Evolutionary conservation across 1,140 invertebrate species (phyloP), one percentile per base, ranked within the genome.

Genomic region (Maconellicoccus hirsutus): DNA sequence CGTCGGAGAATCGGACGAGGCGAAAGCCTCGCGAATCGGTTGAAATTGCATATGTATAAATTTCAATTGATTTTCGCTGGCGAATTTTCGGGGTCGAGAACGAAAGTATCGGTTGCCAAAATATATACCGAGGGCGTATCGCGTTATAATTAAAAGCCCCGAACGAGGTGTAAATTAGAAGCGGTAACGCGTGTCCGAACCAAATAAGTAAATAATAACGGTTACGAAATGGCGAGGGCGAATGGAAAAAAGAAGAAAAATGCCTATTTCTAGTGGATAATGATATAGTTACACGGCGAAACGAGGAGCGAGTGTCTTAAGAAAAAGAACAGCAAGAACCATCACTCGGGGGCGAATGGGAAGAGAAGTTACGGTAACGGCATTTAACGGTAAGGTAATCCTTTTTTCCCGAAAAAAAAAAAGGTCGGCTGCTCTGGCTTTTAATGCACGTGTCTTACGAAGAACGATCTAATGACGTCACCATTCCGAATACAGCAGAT

Each of bases 391-490:
- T 52, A 52, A 52, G 42, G 42, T 52, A 52, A 52, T 52, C 42
- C 42, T 52, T 52, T 52, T 52, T 52, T 52, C 42, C 61, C 2
- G 21, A 66, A 22, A 59, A 22, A 59, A 66, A 66, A 66, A 66
- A 66, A 66, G 61, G 61, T 66, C 61, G 61, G 25, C 61, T 66
- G 25, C 61, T 66, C 25, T 66, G 25, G 61, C 61, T 66, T 66
- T 66, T 66, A 66, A 66, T 66, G 61, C 61, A 66, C 61, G 61
- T 66, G 61, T 26, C 61, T 66, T 66, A 66, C 61, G 61, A 25
- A 66, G 25, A 66, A 66, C 61, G 61, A 66, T 25, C 61, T 66
- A 66, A 66, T 66, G 61, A 66, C 61, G 61, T 66, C 61, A 66
- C 61, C 61, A 26, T 19, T 25, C 61, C 61, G 61, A 66, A 22